Evolutionary conservation across 2,797 vertebrate species (phyloP).

Genomic region (Naso thynnoides): DNA sequence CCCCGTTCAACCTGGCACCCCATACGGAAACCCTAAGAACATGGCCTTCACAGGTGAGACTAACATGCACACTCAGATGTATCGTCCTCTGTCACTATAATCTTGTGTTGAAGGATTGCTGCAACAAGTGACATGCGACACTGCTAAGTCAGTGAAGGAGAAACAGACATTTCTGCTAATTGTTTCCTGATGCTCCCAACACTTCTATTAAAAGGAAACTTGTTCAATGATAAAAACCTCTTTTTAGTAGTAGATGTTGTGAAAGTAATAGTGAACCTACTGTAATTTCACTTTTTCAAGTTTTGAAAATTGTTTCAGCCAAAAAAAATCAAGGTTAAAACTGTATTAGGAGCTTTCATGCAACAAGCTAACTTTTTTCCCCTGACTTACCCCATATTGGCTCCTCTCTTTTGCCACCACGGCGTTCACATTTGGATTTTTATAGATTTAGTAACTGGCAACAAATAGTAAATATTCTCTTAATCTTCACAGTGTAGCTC

Average conservation of each 20-base stretch:
- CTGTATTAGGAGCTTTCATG: background rate
- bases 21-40: slow-evolving; percentile 98
- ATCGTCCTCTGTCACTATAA: background rate
- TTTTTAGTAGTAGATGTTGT: background rate
- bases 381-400: background rate
- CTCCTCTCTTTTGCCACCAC: background rate
- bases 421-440: background rate
- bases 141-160: background rate
- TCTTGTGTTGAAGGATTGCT: slow-evolving; percentile 1
- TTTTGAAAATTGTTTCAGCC: background rate
- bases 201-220: background rate
- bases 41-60: slow-evolving; percentile 96
- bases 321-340: background rate
- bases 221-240: background rate
- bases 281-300: background rate
- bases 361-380: background rate
- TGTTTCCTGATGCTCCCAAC: no score
- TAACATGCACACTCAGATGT: background rate
- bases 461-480: background rate
- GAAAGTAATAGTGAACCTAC: background rate
- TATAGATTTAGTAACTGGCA: background rate
- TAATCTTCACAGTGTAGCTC: no score
- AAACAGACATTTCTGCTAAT: background rate
- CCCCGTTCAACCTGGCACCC: slow-evolving; percentile 96
- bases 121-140: no score